These are phyloP conservation scores for Drosophila tani DNA, from an alignment of 1,140 invertebrate species.

Conservation along the genomic window DNA sequence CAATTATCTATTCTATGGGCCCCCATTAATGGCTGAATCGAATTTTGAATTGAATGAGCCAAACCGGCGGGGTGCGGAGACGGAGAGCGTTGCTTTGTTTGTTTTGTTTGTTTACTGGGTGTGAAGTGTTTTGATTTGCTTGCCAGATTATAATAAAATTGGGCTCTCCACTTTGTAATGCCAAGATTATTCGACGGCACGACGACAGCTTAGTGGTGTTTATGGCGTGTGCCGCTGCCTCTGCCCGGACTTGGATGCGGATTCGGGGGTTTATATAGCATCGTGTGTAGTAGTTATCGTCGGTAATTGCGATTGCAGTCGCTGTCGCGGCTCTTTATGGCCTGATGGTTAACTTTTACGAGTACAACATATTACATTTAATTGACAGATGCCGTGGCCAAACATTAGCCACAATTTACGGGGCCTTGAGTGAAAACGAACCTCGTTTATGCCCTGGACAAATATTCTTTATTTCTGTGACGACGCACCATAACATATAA, in stretches of 20 bases:
- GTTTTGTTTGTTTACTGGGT: slow-evolving; percentile 49
- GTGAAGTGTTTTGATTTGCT: slow-evolving; percentile 65
- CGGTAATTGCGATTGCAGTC: slow-evolving; percentile 59
- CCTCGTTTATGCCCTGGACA: slow-evolving; percentile 8
- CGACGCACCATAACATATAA: slow-evolving; percentile 10
- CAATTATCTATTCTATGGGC: slow-evolving; percentile 80
- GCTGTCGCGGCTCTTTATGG: slow-evolving; percentile 54
- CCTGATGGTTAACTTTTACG: slow-evolving; percentile 49
- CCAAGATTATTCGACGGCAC: slow-evolving; percentile 51
- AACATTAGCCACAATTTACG: background rate
- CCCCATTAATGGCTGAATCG: slow-evolving; percentile 70
- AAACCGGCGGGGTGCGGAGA: slow-evolving; percentile 7
- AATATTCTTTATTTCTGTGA: slow-evolving; percentile 20
- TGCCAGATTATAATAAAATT: slow-evolving; percentile 64
- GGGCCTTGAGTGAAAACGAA: slow-evolving; percentile 36
- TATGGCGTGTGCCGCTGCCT: slow-evolving; percentile 31
- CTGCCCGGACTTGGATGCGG: background rate
- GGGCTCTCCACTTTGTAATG: slow-evolving; percentile 56
- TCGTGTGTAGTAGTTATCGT: slow-evolving; percentile 27
- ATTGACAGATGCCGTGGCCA: slow-evolving; percentile 57
- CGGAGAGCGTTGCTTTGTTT: slow-evolving; percentile 11
- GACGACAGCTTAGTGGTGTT: slow-evolving; percentile 46
- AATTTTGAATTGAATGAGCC: slow-evolving; percentile 55
- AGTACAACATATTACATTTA: slow-evolving; percentile 73
- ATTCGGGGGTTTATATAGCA: background rate